A percentile compares a stretch with the other conserved stretches of the same genome.
Evolutionary conservation across 2,113 vertebrate genomes (phyloP).

Genomic region (Poeciliopsis occidentalis): DNA sequence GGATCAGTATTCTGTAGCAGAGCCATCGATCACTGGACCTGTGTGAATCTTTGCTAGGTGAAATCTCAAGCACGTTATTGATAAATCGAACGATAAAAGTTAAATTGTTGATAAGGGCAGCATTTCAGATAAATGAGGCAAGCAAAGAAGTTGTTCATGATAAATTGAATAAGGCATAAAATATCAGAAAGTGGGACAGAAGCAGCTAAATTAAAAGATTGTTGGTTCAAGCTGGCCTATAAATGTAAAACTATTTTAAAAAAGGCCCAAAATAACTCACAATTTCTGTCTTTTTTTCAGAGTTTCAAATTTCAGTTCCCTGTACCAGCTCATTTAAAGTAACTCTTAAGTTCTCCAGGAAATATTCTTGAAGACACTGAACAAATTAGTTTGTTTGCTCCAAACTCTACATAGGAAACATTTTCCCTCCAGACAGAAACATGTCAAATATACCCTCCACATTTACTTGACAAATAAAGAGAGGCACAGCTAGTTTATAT

Average conservation of each 20-base stretch:
- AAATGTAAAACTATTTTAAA: too few relatives aligned
- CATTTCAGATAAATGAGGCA: conserved; percentile 10
- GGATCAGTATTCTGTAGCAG: conserved; percentile 65
- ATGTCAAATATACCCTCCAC: not conserved
- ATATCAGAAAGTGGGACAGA: not conserved
- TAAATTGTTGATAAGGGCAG: conserved; percentile 22
- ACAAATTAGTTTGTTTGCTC: not conserved
- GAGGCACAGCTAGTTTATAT: not conserved
- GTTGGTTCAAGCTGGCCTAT: not conserved
- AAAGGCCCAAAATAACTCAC: not conserved
- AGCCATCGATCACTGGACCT: conserved; percentile 62
- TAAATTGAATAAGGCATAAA: not conserved
- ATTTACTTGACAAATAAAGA: not conserved
- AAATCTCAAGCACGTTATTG: conserved; percentile 40
- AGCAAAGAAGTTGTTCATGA: conserved; percentile 1
- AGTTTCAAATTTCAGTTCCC: not conserved
- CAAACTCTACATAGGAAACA: not conserved
- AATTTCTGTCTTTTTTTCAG: not conserved
- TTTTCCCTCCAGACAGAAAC: not conserved
- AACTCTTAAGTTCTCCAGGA: not conserved
- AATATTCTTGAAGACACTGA: not conserved
- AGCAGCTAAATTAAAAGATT: not conserved
- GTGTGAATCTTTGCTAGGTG: conserved; percentile 39
- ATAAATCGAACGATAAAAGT: conserved; percentile 38
- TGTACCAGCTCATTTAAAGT: not conserved